phyloP scores from a whole-genome alignment of 2,888 invertebrate genomes.

The Auanema sp. region DNA sequence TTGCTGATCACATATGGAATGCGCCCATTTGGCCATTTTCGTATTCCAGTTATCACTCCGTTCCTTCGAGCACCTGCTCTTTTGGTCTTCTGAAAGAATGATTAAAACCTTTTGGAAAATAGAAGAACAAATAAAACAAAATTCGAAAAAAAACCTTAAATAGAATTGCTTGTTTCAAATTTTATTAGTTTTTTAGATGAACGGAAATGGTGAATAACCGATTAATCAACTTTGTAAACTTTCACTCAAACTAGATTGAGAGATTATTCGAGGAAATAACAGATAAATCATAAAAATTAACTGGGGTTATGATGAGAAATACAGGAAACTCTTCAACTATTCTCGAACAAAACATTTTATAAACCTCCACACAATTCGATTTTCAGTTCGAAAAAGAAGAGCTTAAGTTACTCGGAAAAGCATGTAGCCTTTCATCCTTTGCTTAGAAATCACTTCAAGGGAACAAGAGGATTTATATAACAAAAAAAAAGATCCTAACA shows the following conservation, averaged over 20 bases:
- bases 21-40: slow-evolving; percentile 63
- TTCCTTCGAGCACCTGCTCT: slow-evolving; percentile 44
- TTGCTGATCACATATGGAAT: slow-evolving; percentile 64
- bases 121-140: slow-evolving; percentile 2
- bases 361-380: no score
- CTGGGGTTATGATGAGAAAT: no score
- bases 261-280: neutral
- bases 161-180: neutral
- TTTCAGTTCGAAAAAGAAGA: neutral
- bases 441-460: slow-evolving; percentile 8
- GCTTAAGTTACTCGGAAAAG: neutral
- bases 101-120: slow-evolving; percentile 9
- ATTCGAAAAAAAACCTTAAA: neutral
- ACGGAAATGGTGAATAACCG: neutral
- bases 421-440: slow-evolving; percentile 4
- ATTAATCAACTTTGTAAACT: neutral
- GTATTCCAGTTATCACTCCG: slow-evolving; percentile 54
- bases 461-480: slow-evolving; percentile 3
- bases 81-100: slow-evolving; percentile 13
- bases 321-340: neutral
- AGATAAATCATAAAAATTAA: neutral
- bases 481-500: neutral
- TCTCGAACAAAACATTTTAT: slow-evolving; percentile 1
- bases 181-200: neutral
- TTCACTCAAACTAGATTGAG: slow-evolving; percentile 9